Evolutionary conservation across 1,140 invertebrate species (phyloP).

Genomic region (Cydia pomonella): DNA sequence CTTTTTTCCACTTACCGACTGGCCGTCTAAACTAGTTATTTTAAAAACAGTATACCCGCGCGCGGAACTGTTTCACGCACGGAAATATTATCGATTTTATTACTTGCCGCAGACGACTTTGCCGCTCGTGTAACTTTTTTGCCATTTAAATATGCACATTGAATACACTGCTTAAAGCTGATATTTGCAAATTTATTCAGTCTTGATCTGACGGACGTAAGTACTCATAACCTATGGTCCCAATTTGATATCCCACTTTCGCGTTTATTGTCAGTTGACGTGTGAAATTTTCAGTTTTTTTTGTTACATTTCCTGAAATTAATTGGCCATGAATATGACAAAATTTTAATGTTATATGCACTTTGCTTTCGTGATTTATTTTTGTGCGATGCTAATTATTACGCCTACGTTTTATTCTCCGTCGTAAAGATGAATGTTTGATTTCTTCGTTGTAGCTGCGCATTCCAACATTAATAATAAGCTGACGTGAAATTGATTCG

Average conservation of each 20-base stretch:
- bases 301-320: conserved; percentile 7
- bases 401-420: not conserved
- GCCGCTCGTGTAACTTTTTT: not conserved
- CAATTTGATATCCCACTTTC: conserved; percentile 24
- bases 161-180: not conserved
- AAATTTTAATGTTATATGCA: conserved; percentile 8
- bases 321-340: conserved; percentile 1
- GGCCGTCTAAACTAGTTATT: conserved; percentile 25
- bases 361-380: not conserved
- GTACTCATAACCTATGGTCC: conserved; percentile 10
- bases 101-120: not conserved
- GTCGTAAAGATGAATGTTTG: not conserved
- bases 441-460: not conserved
- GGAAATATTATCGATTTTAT: conserved; percentile 5
- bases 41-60: conserved; percentile 21
- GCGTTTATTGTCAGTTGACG: conserved; percentile 19
- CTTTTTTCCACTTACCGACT: conserved; percentile 20
- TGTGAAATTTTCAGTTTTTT: not conserved
- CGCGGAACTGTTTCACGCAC: conserved; percentile 25
- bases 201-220: not conserved
- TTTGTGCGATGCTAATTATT: not conserved
- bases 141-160: not conserved
- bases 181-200: not conserved
- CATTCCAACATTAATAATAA: not conserved
- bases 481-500: not conserved